Base-by-base conservation (phyloP, 2,113 vertebrate genomes). In the Condylura cristata region DNA sequence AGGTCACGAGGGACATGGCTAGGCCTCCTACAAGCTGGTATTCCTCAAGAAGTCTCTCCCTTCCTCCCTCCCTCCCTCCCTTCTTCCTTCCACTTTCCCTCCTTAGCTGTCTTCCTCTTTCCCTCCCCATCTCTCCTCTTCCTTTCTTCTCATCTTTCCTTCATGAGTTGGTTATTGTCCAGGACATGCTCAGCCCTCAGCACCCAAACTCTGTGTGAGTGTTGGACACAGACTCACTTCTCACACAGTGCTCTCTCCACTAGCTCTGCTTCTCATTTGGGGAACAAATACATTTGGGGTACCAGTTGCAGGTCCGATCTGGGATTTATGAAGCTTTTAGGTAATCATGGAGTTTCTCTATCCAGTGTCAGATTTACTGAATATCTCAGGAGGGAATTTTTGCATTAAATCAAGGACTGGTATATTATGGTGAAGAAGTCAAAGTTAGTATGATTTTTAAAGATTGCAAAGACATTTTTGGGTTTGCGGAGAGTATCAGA, bases 351-450 rank as follows among this genome's bases (percentile, higher is more conserved):
- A 5, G 2, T 3, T 24, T 74, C 58, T 70, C 44, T 90, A 22
- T 61, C 58, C 46, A 48, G 18, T 26, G 30, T 58, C 44, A 70
- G 32, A 34, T 92, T 79, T 82, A 61, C 28, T 75, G 12, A 63
- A 10, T 91, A 58, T 71, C 79, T 81, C 34, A 24, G 60, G 30
- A 75, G 71, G 17, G 17, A 37, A 68, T 53, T 88, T 81, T 78
- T 66, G 16, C 68, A 22, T 90, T 82, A 89, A 76, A 60, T 79
- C 30, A 81, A 91, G 75, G 30, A 48, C 37, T 26, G 66, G 92
- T 30, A 17, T 39, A 51, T 53, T 71, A 51, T n/a, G 26, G 32
- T 34, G 13, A 86, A 85, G 3, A 89, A 76, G 63, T 51, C 34
- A 65, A 75, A 89, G 10, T 86, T 5, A 76, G 53, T 3, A 2